Conservation (phyloP, 2,113 vertebrate species). For the Halichoerus grypus region DNA sequence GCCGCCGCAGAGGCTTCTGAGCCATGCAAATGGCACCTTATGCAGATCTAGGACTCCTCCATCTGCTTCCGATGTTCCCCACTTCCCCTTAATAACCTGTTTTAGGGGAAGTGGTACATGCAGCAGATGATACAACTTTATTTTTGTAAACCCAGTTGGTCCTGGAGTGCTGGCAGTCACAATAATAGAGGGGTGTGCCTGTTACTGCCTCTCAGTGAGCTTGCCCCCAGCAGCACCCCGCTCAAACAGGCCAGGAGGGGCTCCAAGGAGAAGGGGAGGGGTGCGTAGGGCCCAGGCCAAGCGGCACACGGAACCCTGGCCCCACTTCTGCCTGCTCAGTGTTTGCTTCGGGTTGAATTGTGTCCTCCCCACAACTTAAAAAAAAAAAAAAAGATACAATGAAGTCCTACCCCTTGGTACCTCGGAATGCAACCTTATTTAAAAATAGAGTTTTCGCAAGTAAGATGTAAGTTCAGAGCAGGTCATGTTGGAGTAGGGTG, state of each 20-base stretch:
- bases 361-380: not conserved
- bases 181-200: conserved; percentile 2
- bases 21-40: conserved; percentile 69
- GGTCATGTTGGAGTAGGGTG: not conserved
- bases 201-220: not conserved
- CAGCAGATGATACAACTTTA: conserved; percentile 72
- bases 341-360: not conserved
- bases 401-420: not conserved
- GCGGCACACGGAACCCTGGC: rapidly evolving
- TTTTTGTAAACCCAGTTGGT: conserved; percentile 75
- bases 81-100: conserved; percentile 64
- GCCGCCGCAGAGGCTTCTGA: conserved; percentile 64
- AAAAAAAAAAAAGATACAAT: not conserved
- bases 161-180: conserved; percentile 68
- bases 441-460: not conserved
- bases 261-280: too few relatives aligned
- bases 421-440: not conserved
- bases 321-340: not conserved
- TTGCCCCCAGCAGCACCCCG: not conserved
- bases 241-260: not conserved
- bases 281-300: too few relatives aligned
- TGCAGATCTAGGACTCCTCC: conserved; percentile 73
- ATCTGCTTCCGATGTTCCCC: conserved; percentile 71
- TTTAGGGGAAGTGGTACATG: conserved; percentile 40
- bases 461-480: not conserved